phyloP scores from a whole-genome alignment of 2,113 vertebrate species.

The Psittacara wagleri region DNA sequence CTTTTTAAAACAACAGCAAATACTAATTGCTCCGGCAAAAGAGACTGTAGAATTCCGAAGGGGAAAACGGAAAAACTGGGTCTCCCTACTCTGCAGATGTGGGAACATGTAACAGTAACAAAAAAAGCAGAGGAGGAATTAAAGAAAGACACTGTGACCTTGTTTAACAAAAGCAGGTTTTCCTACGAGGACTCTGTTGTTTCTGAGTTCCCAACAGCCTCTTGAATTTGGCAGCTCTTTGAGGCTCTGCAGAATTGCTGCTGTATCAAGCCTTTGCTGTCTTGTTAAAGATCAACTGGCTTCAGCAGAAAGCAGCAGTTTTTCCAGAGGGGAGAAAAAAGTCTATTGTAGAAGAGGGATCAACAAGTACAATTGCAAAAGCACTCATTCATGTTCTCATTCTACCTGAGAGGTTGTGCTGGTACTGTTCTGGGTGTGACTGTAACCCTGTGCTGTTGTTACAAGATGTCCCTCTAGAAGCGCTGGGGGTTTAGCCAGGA shows the following conservation, averaged over 20 bases:
- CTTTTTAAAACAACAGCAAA: slow-evolving; percentile 59
- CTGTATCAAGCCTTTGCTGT: slow-evolving; percentile 41
- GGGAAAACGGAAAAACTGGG: background rate
- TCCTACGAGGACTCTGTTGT: background rate
- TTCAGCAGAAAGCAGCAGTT: slow-evolving; percentile 5
- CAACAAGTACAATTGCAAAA: background rate
- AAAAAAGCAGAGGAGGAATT: background rate
- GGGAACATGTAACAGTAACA: background rate
- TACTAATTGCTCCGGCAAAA: slow-evolving; percentile 38
- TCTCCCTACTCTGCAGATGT: background rate
- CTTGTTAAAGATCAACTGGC: slow-evolving; percentile 33
- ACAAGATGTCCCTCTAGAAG: background rate
- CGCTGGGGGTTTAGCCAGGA: background rate
- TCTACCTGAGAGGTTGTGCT: accelerated
- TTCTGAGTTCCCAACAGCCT: slow-evolving; percentile 23
- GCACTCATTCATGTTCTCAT: background rate
- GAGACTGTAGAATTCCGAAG: slow-evolving; percentile 8
- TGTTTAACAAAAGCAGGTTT: slow-evolving; percentile 24
- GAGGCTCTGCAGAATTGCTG: slow-evolving; percentile 29
- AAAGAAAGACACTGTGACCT: background rate
- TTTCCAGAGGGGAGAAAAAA: background rate
- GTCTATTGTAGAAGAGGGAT: background rate
- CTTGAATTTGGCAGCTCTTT: slow-evolving; percentile 41
- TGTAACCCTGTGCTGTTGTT: background rate
- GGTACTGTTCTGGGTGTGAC: background rate